These are phyloP conservation scores for Paelopatides confundens DNA, from an alignment of 53 echinoderm and acorn worm genomes.

Conservation along the genomic window DNA sequence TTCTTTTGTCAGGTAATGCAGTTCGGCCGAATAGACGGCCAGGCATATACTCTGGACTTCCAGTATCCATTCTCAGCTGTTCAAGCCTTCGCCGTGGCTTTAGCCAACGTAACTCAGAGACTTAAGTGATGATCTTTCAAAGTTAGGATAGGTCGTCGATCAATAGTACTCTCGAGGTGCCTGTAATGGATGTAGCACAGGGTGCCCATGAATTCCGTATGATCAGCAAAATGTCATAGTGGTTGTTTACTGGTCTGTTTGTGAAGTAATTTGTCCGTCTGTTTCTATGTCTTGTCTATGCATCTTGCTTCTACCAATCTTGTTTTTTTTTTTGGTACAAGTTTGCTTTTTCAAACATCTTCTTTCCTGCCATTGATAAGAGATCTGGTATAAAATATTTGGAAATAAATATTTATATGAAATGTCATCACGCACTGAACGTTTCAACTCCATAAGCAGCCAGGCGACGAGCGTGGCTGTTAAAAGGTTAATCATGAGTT, in stretches of 20 bases:
- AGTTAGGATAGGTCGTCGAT: not conserved
- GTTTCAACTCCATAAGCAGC: too few species aligned
- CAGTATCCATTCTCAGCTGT: constrained; percentile 98
- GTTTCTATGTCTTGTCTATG: not conserved
- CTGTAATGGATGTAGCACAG: not conserved
- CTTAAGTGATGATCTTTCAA: constrained; percentile 90
- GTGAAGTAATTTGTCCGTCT: not conserved
- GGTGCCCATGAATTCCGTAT: not conserved
- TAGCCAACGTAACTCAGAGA: constrained; percentile 97
- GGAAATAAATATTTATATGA: too few species aligned
- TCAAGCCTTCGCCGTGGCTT: constrained; percentile 97
- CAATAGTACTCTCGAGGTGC: not conserved
- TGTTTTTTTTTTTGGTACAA: too few species aligned
- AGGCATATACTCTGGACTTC: constrained; percentile 98
- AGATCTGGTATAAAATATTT: too few species aligned
- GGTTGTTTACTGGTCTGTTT: not conserved
- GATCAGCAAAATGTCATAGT: not conserved
- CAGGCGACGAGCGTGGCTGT: too few species aligned
- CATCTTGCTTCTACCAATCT: too few species aligned
- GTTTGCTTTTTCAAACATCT: too few species aligned
- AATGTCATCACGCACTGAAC: too few species aligned
- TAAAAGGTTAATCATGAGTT: too few species aligned
- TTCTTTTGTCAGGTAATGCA: constrained; percentile 88
- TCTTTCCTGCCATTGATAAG: too few species aligned
- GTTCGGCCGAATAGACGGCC: constrained; percentile 98